A percentile compares a stretch with the other conserved stretches of the same genome.
Evolutionary conservation across 2,888 invertebrate genomes (phyloP).

Genomic region (Idaea biselata): DNA sequence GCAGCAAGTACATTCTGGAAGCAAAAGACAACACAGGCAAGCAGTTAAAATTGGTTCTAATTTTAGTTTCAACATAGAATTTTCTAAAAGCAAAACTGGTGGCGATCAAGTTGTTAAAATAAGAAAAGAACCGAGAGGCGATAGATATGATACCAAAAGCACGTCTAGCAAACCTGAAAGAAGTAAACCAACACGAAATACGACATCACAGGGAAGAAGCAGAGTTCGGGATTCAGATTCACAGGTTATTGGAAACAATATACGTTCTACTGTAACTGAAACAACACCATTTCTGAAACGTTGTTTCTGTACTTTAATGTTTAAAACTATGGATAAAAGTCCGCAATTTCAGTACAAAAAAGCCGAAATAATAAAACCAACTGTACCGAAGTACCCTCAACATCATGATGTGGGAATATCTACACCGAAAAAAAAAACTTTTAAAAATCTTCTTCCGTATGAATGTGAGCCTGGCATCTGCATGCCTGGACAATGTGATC

Average conservation of each 20-base stretch:
- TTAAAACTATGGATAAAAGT: constrained; percentile 26
- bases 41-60: constrained; percentile 36
- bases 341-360: constrained; percentile 1
- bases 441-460: neutral
- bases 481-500: constrained; percentile 42
- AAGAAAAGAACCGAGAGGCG: neutral
- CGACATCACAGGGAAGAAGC: neutral
- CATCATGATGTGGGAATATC: constrained; percentile 22
- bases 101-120: neutral
- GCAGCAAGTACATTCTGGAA: constrained; percentile 5
- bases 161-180: neutral
- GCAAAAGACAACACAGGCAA: constrained; percentile 17
- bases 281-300: constrained; percentile 26
- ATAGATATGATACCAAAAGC: neutral
- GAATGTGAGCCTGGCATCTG: constrained; percentile 26
- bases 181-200: neutral
- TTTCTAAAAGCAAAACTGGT: constrained; percentile 29
- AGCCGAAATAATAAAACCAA: neutral
- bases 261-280: constrained; percentile 21
- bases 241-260: constrained; percentile 16
- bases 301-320: constrained; percentile 43
- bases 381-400: constrained; percentile 2
- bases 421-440: constrained; percentile 16
- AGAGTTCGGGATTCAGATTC: constrained; percentile 14
- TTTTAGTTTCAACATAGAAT: constrained; percentile 43